Percentiles rank a stretch among this genome's conserved stretches.
These are phyloP conservation scores for Mustela lutreola DNA, from an alignment of 2,113 vertebrate genomes.

Conservation along the genomic window DNA sequence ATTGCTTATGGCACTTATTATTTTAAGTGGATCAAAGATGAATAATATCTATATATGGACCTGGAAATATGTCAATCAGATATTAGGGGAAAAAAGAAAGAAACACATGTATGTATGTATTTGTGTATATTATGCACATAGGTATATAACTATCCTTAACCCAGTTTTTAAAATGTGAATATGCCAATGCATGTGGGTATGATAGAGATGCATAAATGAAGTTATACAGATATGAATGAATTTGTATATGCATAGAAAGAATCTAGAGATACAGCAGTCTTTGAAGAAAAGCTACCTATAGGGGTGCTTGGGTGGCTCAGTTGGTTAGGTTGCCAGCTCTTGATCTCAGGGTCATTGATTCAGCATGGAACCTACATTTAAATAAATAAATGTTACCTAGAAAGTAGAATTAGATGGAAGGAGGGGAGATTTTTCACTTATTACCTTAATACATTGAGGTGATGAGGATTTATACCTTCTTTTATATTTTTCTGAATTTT, in stretches of 20 bases:
- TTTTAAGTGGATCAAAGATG: background rate
- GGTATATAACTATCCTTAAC: background rate
- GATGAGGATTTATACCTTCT: background rate
- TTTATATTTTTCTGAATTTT: constrained; percentile 18
- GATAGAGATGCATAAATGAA: background rate
- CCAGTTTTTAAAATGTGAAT: too few species aligned
- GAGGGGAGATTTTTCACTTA: background rate
- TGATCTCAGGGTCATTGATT: background rate
- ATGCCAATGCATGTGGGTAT: background rate
- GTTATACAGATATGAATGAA: background rate
- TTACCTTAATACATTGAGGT: background rate
- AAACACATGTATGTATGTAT: background rate
- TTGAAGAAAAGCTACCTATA: background rate
- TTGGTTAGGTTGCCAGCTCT: background rate
- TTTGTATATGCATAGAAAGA: background rate
- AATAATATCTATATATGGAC: background rate
- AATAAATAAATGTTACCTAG: background rate
- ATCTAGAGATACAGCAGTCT: background rate
- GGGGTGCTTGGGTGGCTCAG: background rate
- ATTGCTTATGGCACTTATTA: background rate
- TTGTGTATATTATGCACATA: background rate
- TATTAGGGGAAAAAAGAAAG: background rate
- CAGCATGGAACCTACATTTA: background rate
- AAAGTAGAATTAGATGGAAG: background rate
- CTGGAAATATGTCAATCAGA: background rate